phyloP scores from a whole-genome alignment of 2,888 invertebrate genomes.

The Heliconius aoede region DNA sequence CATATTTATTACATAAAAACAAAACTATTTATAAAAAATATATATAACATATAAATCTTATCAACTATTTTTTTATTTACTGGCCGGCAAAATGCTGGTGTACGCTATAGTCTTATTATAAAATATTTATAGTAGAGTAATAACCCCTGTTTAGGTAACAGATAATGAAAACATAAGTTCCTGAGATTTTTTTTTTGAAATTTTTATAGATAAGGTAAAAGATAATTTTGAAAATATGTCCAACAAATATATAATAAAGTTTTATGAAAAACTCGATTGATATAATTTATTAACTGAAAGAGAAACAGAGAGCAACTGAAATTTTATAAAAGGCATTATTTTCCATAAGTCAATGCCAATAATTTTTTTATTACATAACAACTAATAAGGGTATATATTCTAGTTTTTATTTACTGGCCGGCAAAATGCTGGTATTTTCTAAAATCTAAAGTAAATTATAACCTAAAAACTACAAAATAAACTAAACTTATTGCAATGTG shows the following conservation, averaged over 20 bases:
- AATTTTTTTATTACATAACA: neutral
- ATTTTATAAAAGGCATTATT: neutral
- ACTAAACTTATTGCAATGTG: slow-evolving; percentile 8
- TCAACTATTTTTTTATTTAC: neutral
- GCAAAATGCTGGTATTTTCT: slow-evolving; percentile 59
- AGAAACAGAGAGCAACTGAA: too few species aligned
- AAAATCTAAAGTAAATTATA: slow-evolving; percentile 21
- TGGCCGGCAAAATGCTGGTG: slow-evolving; percentile 16
- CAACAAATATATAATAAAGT: too few species aligned
- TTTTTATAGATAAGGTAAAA: too few species aligned
- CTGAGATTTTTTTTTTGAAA: too few species aligned
- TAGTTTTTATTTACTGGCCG: slow-evolving; percentile 66
- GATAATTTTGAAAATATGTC: too few species aligned
- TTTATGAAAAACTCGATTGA: too few species aligned
- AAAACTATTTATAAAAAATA: neutral
- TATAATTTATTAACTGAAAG: too few species aligned
- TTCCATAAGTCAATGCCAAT: neutral
- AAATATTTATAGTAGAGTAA: neutral
- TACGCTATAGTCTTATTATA: neutral
- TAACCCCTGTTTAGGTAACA: neutral
- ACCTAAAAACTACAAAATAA: neutral
- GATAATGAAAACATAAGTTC: neutral
- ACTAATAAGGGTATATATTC: slow-evolving; percentile 39
- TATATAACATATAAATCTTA: neutral
- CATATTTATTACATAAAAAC: neutral